phyloP scores from a whole-genome alignment of 1,140 invertebrate genomes.

The Aphaenogaster rudis region DNA sequence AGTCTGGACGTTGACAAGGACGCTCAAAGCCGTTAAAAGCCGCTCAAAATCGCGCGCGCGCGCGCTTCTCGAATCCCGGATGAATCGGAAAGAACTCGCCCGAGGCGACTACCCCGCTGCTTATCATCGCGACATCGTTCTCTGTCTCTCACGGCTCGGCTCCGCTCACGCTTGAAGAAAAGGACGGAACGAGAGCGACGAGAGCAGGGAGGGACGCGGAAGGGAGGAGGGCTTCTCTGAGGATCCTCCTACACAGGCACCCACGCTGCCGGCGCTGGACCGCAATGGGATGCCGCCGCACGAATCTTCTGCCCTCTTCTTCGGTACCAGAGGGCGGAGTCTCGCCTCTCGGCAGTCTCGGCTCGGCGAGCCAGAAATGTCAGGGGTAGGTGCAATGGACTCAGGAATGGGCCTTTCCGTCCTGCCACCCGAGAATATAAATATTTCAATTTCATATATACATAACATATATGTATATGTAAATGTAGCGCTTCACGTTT shows the following conservation, averaged over 20 bases:
- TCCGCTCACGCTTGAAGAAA: constrained; percentile 31
- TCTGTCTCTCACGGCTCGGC: constrained; percentile 58
- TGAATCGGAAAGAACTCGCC: constrained; percentile 76
- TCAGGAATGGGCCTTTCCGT: constrained; percentile 58
- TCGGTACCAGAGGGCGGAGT: constrained; percentile 66
- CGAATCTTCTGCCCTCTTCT: constrained; percentile 60
- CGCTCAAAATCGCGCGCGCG: constrained; percentile 42
- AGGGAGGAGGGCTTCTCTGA: constrained; percentile 78
- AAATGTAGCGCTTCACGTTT: not conserved
- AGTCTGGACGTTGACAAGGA: constrained; percentile 74
- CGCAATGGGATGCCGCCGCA: constrained; percentile 51
- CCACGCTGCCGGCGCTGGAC: constrained; percentile 70
- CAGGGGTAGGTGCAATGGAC: constrained; percentile 47
- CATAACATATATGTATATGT: too few species aligned
- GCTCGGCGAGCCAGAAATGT: constrained; percentile 47
- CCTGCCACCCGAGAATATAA: constrained; percentile 17
- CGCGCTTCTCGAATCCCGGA: constrained; percentile 52
- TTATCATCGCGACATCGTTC: constrained; percentile 85
- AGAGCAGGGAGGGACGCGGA: constrained; percentile 51
- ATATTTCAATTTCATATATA: not conserved
- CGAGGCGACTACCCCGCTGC: constrained; percentile 78
- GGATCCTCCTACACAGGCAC: constrained; percentile 81
- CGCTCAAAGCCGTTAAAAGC: constrained; percentile 46
- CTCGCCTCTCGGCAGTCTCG: not conserved
- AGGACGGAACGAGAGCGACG: constrained; percentile 42